Evolutionary conservation across 2,888 invertebrate genomes (phyloP).

Genomic region (Drosophila nr. fundita): DNA sequence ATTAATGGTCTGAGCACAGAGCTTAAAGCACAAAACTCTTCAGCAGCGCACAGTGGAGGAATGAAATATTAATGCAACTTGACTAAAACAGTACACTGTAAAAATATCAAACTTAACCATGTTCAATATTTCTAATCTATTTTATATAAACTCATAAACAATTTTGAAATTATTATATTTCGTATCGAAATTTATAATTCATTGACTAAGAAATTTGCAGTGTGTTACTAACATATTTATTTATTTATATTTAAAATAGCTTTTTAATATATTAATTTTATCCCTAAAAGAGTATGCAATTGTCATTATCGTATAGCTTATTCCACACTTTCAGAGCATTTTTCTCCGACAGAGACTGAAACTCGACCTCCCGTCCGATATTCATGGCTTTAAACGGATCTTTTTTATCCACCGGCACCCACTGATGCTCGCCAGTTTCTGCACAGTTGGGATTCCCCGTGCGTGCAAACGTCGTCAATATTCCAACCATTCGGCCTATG

Average conservation of each 20-base stretch:
- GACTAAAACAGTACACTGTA: not conserved
- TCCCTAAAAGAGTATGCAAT: constrained; percentile 38
- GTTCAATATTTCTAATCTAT: not conserved
- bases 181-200: not conserved
- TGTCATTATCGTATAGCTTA: constrained; percentile 67
- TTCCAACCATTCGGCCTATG: constrained; percentile 78
- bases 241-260: too few species aligned
- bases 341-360: constrained; percentile 71
- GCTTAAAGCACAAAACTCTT: constrained; percentile 42
- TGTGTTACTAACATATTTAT: not conserved
- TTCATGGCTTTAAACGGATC: constrained; percentile 73
- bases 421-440: constrained; percentile 55
- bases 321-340: constrained; percentile 80
- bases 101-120: not conserved
- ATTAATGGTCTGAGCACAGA: constrained; percentile 2
- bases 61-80: constrained; percentile 26
- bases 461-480: constrained; percentile 80
- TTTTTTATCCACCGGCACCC: constrained; percentile 70
- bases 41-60: constrained; percentile 24
- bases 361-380: constrained; percentile 70
- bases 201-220: not conserved
- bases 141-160: not conserved
- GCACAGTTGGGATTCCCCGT: constrained; percentile 79
- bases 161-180: not conserved
- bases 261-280: too few species aligned